Evolutionary conservation across 64 coral and sea anemone species (phyloP), one percentile per base, ranked within the genome.

Genomic region (Acropora tenuis): DNA sequence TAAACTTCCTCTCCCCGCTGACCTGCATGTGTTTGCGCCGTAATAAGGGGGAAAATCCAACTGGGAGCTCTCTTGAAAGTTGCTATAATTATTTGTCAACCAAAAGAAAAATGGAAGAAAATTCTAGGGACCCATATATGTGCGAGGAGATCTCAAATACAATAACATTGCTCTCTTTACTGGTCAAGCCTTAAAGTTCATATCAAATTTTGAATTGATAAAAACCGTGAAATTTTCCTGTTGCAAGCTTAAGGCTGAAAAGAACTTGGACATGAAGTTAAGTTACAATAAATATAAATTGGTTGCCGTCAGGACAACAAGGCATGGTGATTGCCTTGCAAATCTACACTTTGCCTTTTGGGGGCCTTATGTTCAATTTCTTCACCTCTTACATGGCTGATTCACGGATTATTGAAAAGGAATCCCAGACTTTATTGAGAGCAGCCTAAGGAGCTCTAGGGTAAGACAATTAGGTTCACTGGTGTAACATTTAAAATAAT

Each of bases 381-480:
- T 0, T 15, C 10, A 6, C 8, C 9, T 68, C 17, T 68, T 68
- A 8, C 52, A 9, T 55, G 5, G 52, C 52, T 9, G 52, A 55
- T 55, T 9, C 52, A 55, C 52, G 81, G 88, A 90, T 50, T 72
- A 79, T 9, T 80, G 15, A 43, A 57, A 71, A 90, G 47, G 88
- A 50, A 90, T 69, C 88, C 80, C 63, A 80, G 88, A 90, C 43
- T 90, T 17, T 90, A 78, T 71, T 90, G 88, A 45, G 88, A 90
- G 77, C 76, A 90, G 20, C 75, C 74, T 1, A 90, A 81, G 66
- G 77, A 90, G 65, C 41, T 79, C 8, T 4, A 77, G 47, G 87
- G 87, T 44, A 44, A 41, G 6, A 69, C 71, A 86, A 66, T 86
- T 42, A 13, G 47, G 59, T 90, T 90, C 19, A 90, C 89, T 19